Percentiles rank a stretch among this genome's conserved stretches.
These are phyloP conservation scores for Diplodus puntazzo DNA, from an alignment of 2,797 vertebrate genomes.

Conservation along the genomic window DNA sequence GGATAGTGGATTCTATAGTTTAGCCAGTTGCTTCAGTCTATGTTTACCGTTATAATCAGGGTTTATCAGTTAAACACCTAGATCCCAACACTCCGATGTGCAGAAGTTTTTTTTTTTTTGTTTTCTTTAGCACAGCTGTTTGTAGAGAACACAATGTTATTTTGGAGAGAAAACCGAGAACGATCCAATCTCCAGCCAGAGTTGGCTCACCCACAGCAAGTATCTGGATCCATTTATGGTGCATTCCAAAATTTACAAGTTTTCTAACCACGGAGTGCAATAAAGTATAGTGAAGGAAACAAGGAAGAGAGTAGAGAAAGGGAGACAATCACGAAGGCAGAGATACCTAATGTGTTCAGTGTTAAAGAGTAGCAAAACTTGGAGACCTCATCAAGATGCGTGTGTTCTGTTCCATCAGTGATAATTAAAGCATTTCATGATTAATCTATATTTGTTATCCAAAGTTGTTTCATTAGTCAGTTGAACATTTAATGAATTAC, in stretches of 20 bases:
- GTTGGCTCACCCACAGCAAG: background rate
- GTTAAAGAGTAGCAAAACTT: background rate
- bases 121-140: background rate
- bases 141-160: background rate
- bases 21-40: background rate
- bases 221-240: conserved; percentile 39
- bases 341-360: background rate
- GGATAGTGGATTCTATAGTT: background rate
- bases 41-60: background rate
- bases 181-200: background rate
- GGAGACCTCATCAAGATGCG: too few species aligned
- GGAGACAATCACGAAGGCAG: background rate
- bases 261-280: conserved; percentile 1
- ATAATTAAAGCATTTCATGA: background rate
- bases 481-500: background rate
- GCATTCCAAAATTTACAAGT: conserved; percentile 19
- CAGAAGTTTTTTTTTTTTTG: background rate
- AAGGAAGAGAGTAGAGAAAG: background rate
- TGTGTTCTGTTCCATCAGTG: too few species aligned
- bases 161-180: background rate
- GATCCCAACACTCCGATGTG: too few species aligned
- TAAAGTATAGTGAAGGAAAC: background rate
- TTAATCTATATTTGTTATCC: background rate
- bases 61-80: background rate
- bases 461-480: background rate